These are phyloP conservation scores for Edolisoma coerulescens DNA, from an alignment of 2,113 vertebrate species.

Conservation along the genomic window DNA sequence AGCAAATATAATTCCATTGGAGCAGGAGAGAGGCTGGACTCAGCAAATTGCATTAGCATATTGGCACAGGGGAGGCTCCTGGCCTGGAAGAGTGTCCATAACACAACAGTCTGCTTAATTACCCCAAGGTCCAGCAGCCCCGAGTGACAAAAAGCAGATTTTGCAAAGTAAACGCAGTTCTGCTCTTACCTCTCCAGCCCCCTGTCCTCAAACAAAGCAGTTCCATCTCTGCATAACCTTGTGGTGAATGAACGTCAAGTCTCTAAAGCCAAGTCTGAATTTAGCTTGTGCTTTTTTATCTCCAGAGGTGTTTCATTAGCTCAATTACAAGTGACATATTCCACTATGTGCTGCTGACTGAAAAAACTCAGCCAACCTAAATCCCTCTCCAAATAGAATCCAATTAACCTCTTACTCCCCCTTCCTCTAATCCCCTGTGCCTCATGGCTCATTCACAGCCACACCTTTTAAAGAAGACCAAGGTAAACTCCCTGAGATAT, in stretches of 20 bases:
- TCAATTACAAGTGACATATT: conserved; percentile 48
- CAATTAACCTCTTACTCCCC: conserved; percentile 37
- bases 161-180: background rate
- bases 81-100: background rate
- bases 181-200: background rate
- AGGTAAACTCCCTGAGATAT: background rate
- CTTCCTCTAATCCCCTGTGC: background rate
- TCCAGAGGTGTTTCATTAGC: conserved; percentile 64
- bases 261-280: background rate
- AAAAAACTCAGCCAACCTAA: conserved; percentile 25
- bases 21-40: background rate
- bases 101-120: background rate
- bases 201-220: background rate
- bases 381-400: conserved; percentile 57
- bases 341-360: background rate
- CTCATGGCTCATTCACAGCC: background rate
- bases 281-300: conserved; percentile 4
- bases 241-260: background rate
- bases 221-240: background rate
- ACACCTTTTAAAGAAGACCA: conserved; percentile 6
- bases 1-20: background rate
- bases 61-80: background rate
- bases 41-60: background rate
- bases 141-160: background rate
- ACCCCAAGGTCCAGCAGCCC: background rate